phyloP scores from a whole-genome alignment of 2,797 vertebrate species.

The Muscicapa comitata region DNA sequence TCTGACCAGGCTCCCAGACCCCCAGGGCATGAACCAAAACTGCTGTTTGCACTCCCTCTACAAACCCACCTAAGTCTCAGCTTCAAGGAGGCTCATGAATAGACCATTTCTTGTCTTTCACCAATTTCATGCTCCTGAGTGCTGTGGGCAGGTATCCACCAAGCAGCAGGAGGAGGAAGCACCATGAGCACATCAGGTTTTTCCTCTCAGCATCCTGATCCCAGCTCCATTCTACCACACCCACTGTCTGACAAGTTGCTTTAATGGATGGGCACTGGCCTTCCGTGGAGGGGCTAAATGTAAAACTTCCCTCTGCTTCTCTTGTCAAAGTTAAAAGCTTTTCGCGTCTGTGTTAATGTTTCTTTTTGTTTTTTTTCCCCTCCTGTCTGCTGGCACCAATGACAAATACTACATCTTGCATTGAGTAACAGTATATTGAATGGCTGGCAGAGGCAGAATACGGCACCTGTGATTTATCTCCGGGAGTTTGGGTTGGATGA shows the following conservation, averaged over 20 bases:
- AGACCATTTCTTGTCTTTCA: not conserved
- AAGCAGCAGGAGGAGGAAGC: not conserved
- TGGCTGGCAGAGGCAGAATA: constrained; percentile 73
- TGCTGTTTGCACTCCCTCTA: not conserved
- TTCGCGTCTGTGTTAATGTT: constrained; percentile 75
- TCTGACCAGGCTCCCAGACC: not conserved
- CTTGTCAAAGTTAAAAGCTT: constrained; percentile 81
- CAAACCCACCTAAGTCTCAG: not conserved
- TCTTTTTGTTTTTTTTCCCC: not conserved
- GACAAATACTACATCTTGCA: constrained; percentile 74
- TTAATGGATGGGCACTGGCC: constrained; percentile 66
- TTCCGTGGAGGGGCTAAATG: constrained; percentile 67
- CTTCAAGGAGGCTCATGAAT: not conserved
- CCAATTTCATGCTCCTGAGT: fast-evolving
- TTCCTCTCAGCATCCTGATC: not conserved
- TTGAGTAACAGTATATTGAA: constrained; percentile 76
- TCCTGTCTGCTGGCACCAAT: constrained; percentile 73
- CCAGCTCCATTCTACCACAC: not conserved
- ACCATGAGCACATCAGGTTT: fast-evolving
- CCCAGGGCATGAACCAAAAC: not conserved
- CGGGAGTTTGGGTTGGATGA: constrained; percentile 76
- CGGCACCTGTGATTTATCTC: constrained; percentile 79
- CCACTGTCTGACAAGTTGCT: constrained; percentile 21
- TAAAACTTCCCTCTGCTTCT: constrained; percentile 73
- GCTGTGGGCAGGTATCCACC: not conserved